These are phyloP conservation scores for Amazona vittata DNA, from an alignment of 2,113 vertebrate genomes.

Conservation along the genomic window DNA sequence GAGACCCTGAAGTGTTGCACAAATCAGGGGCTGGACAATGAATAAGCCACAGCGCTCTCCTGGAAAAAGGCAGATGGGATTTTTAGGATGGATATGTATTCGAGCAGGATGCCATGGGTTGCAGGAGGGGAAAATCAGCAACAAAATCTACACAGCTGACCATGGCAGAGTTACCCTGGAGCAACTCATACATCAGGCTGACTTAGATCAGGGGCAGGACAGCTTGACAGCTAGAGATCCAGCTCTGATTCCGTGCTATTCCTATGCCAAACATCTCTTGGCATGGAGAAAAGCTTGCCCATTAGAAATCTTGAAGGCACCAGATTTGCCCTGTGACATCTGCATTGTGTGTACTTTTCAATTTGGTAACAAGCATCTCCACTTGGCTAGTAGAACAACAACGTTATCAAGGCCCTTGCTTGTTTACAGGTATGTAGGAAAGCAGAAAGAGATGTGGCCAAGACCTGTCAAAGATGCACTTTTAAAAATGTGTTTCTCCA, in stretches of 20 bases:
- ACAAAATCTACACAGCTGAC: neutral
- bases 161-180: neutral
- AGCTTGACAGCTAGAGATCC: neutral
- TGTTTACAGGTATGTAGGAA: slow-evolving; percentile 51
- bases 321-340: slow-evolving; percentile 15
- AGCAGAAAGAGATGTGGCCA: slow-evolving; percentile 35
- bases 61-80: neutral
- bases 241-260: neutral
- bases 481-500: slow-evolving; percentile 28
- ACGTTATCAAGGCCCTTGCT: neutral
- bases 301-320: slow-evolving; percentile 5
- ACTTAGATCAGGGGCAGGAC: neutral
- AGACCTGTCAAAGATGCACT: slow-evolving; percentile 36
- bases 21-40: neutral
- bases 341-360: neutral
- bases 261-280: neutral
- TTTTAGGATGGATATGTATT: neutral
- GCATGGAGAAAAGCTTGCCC: neutral
- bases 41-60: neutral
- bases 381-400: neutral
- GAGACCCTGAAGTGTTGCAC: neutral
- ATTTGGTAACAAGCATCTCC: neutral
- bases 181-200: neutral
- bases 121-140: neutral
- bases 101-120: neutral